phyloP scores from a whole-genome alignment of 2,797 vertebrate species.

The Acestrorhynchus altus region DNA sequence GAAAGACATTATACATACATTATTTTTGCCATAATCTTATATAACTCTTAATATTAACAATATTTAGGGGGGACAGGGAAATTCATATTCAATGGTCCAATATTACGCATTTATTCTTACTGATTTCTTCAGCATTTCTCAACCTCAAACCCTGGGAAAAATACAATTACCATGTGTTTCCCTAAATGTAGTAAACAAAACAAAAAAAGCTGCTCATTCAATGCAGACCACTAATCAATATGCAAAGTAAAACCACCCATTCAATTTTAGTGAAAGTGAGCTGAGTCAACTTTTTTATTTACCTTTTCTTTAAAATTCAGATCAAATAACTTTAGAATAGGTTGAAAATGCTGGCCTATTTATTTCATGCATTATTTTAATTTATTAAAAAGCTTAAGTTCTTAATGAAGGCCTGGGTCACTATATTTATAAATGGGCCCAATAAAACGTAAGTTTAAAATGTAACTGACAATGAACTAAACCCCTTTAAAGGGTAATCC shows the following conservation, averaged over 20 bases:
- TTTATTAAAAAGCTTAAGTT: constrained; percentile 9
- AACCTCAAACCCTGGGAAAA: background rate
- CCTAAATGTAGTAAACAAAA: background rate
- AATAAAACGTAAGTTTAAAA: constrained; percentile 16
- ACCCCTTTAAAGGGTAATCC: background rate
- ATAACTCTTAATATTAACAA: constrained; percentile 10
- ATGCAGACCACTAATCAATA: background rate
- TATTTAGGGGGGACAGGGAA: background rate
- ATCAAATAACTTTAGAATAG: background rate
- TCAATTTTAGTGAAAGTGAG: too few relatives aligned
- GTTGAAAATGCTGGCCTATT: background rate
- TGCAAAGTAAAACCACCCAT: background rate
- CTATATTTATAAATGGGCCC: constrained; percentile 15
- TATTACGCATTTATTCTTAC: constrained; percentile 24
- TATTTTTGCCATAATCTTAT: constrained; percentile 2
- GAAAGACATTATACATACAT: constrained; percentile 18
- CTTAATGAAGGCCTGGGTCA: constrained; percentile 7
- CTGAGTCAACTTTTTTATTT: too few relatives aligned
- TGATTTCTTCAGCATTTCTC: background rate
- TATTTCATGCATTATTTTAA: constrained; percentile 10
- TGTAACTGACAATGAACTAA: background rate
- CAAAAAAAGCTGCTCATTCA: background rate
- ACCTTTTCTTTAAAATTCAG: too few relatives aligned
- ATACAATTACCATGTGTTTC: background rate
- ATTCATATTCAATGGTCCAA: background rate